Evolutionary conservation across 1,140 invertebrate species (phyloP).

Genomic region (Conus betulinus): DNA sequence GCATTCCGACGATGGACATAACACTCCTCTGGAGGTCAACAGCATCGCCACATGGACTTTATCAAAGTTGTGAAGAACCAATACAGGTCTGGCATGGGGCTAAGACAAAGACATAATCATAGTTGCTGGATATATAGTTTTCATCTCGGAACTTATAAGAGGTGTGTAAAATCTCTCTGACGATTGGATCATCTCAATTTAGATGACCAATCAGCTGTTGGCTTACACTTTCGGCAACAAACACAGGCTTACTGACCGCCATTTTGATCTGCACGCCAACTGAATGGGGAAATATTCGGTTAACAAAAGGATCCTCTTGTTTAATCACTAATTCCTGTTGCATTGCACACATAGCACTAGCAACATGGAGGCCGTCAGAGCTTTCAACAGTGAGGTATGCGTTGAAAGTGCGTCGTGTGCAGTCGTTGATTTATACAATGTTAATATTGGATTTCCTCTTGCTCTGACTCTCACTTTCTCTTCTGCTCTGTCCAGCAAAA

Average conservation of each 20-base stretch:
- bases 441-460: too few species aligned
- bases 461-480: too few species aligned
- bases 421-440: too few species aligned
- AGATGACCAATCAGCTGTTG: background rate
- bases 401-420: background rate
- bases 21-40: too few species aligned
- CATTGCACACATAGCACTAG: background rate
- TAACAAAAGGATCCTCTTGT: background rate
- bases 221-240: background rate
- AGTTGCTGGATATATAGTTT: background rate
- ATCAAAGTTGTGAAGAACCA: too few species aligned
- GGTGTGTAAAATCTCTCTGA: background rate
- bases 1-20: too few species aligned
- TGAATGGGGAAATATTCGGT: background rate
- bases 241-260: background rate
- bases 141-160: too few species aligned
- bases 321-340: background rate
- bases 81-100: too few species aligned
- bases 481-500: too few species aligned
- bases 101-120: background rate
- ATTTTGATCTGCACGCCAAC: background rate
- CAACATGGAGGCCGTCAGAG: conserved; percentile 1
- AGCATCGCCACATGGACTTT: too few species aligned
- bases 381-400: conserved; percentile 25
- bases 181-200: background rate